These are phyloP conservation scores for Acrocephalus kingi DNA, from an alignment of 2,113 vertebrate genomes.

Conservation along the genomic window DNA sequence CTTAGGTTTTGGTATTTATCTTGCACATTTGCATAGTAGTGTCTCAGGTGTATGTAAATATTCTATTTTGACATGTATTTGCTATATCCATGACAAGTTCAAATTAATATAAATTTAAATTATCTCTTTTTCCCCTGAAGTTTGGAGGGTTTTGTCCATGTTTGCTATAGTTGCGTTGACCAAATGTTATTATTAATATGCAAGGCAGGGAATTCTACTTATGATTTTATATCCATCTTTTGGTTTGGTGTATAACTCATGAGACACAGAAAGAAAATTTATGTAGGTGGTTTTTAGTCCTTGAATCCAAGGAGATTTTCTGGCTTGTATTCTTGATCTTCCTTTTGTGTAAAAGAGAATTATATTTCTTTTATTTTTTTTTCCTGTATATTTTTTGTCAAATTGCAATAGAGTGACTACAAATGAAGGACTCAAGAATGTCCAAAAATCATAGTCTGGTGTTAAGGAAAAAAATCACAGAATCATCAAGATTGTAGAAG, in stretches of 20 bases:
- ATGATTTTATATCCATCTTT: neutral
- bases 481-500: neutral
- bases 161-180: neutral
- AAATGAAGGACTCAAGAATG: neutral
- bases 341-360: neutral
- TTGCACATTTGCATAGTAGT: neutral
- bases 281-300: neutral
- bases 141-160: neutral
- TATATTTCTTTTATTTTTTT: neutral
- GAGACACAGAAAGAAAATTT: neutral
- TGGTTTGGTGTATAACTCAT: neutral
- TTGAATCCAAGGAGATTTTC: neutral
- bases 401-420: neutral
- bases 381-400: neutral
- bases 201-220: neutral
- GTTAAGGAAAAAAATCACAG: neutral
- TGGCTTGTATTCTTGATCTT: neutral
- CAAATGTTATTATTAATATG: neutral
- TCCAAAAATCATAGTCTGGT: neutral
- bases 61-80: neutral
- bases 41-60: neutral
- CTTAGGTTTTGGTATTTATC: neutral
- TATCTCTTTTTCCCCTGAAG: neutral
- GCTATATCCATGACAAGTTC: neutral
- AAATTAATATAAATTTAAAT: neutral